Percentiles rank a stretch among this genome's conserved stretches.
phyloP scores from a whole-genome alignment of 2,113 vertebrate genomes.

The Bucco capensis region DNA sequence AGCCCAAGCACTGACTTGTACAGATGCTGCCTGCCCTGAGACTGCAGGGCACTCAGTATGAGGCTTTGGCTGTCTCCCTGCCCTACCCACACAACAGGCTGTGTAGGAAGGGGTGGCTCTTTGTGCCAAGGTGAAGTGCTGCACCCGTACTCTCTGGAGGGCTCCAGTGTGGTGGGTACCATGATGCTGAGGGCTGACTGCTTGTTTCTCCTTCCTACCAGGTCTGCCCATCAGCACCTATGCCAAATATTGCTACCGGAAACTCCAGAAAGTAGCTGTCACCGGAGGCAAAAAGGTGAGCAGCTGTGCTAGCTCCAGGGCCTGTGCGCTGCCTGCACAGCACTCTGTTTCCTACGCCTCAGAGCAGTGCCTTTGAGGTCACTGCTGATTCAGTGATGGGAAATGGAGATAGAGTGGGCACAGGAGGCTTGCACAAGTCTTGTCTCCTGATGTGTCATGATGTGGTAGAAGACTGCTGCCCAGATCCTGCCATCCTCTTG shows the following conservation, averaged over 20 bases:
- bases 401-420: rapidly evolving
- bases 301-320: background rate
- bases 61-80: background rate
- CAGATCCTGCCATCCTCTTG: background rate
- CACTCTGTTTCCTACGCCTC: background rate
- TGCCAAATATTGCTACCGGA: constrained; percentile 86
- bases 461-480: background rate
- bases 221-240: constrained; percentile 88
- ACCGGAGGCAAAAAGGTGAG: constrained; percentile 90
- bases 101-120: background rate
- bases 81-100: background rate
- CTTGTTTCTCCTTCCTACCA: constrained; percentile 9
- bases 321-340: rapidly evolving
- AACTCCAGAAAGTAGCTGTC: constrained; percentile 86
- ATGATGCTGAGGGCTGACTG: rapidly evolving
- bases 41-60: rapidly evolving
- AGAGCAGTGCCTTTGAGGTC: background rate
- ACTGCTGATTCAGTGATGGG: background rate
- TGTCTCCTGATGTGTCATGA: rapidly evolving
- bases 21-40: rapidly evolving
- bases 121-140: background rate
- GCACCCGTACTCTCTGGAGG: background rate
- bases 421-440: background rate
- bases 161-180: background rate
- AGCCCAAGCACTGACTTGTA: background rate